Evolutionary conservation across 2,888 invertebrate species (phyloP).

Genomic region (Uropetala carovei): DNA sequence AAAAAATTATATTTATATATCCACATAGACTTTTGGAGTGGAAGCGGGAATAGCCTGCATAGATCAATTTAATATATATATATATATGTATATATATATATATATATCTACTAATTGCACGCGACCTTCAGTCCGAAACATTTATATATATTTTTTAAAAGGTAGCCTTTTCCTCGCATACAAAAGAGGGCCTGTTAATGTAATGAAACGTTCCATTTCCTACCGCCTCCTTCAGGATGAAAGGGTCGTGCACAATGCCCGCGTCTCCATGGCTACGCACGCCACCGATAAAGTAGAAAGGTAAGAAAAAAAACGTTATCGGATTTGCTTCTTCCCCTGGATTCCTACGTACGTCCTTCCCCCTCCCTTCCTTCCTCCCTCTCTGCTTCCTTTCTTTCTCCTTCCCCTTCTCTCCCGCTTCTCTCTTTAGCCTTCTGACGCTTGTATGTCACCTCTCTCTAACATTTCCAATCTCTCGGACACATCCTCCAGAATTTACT

Average conservation of each 20-base stretch:
- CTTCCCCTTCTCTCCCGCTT: background rate
- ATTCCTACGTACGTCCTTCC: background rate
- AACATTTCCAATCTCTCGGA: background rate
- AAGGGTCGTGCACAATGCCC: background rate
- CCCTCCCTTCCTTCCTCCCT: too few relatives aligned
- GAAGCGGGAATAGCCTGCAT: too few relatives aligned
- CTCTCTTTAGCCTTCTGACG: background rate
- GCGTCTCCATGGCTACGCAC: background rate
- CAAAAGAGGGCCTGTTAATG: too few relatives aligned
- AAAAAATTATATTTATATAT: too few relatives aligned
- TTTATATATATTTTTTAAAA: too few relatives aligned
- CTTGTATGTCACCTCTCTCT: background rate
- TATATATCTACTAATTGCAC: too few relatives aligned
- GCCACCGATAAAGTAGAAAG: background rate
- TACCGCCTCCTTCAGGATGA: background rate
- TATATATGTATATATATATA: too few relatives aligned
- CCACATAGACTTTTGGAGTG: too few relatives aligned
- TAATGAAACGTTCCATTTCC: too few relatives aligned
- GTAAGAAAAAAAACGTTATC: background rate
- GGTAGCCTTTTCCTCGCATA: too few relatives aligned
- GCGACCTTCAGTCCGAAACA: too few relatives aligned
- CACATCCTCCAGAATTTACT: background rate
- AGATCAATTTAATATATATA: too few relatives aligned
- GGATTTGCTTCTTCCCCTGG: background rate
- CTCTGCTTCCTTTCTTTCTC: background rate